Percentiles rank a stretch among this genome's conserved stretches.
phyloP scores from a whole-genome alignment of 2,113 vertebrate species.

The Vanacampus margaritifer region DNA sequence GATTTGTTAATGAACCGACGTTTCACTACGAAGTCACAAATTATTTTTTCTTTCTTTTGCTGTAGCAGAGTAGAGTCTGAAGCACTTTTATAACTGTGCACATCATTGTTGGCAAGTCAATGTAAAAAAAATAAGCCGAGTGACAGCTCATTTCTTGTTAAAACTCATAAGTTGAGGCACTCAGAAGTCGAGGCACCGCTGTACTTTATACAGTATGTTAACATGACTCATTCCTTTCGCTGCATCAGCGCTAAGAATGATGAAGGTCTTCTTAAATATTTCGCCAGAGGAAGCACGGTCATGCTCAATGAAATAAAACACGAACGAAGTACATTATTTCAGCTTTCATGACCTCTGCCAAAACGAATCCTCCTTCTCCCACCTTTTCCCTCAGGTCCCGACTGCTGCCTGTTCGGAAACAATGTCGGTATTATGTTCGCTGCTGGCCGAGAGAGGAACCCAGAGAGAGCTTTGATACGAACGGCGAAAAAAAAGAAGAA shows the following conservation, averaged over 20 bases:
- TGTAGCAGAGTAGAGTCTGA: no score
- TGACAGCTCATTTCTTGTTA: no score
- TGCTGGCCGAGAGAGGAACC: slow-evolving; percentile 43
- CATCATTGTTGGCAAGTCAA: no score
- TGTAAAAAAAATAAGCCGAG: no score
- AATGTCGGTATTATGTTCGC: slow-evolving; percentile 68
- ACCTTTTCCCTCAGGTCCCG: slow-evolving; percentile 41
- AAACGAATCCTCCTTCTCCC: slow-evolving; percentile 33
- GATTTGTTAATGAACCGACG: no score
- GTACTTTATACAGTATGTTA: neutral
- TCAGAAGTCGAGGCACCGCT: neutral
- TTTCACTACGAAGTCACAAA: no score
- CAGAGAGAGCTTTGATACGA: slow-evolving; percentile 55
- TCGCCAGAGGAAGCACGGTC: slow-evolving; percentile 44
- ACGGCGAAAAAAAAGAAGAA: slow-evolving; percentile 32
- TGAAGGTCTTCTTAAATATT: slow-evolving; percentile 39
- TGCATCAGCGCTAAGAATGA: slow-evolving; percentile 23
- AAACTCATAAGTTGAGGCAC: no score
- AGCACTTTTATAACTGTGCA: no score
- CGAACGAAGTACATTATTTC: slow-evolving; percentile 56
- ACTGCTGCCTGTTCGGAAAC: slow-evolving; percentile 50
- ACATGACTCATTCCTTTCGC: slow-evolving; percentile 36
- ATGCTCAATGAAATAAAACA: slow-evolving; percentile 50
- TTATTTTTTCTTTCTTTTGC: no score
- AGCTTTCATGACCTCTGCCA: slow-evolving; percentile 44